Percentiles rank a stretch among this genome's conserved stretches.
Conservation (phyloP, 2,113 vertebrate genomes). For the Notothenia coriiceps region DNA sequence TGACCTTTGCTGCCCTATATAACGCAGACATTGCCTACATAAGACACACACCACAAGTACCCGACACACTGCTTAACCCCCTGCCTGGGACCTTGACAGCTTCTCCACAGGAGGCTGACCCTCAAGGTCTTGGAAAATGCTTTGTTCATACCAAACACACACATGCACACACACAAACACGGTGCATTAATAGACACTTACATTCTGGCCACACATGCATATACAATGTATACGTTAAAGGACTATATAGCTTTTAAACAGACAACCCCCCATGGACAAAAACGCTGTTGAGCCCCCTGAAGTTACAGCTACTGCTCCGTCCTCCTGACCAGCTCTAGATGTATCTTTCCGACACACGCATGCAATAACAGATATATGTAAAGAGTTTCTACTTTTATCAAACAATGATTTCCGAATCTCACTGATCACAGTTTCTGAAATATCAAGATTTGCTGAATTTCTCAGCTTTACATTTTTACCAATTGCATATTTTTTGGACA, state of each 20-base stretch:
- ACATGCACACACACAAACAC: not conserved
- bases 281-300: constrained; percentile 50
- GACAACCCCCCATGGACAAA: constrained; percentile 65
- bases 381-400: too few relatives aligned
- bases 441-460: not conserved
- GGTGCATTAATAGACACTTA: constrained; percentile 51
- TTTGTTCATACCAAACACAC: constrained; percentile 70
- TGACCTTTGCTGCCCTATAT: constrained; percentile 65
- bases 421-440: too few relatives aligned
- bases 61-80: constrained; percentile 78
- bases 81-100: constrained; percentile 79
- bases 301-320: constrained; percentile 60
- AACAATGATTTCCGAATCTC: too few relatives aligned
- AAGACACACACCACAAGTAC: constrained; percentile 62
- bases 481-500: not conserved
- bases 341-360: constrained; percentile 26
- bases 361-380: not conserved
- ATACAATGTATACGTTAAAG: constrained; percentile 31
- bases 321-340: constrained; percentile 26
- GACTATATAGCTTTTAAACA: constrained; percentile 65
- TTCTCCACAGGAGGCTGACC: constrained; percentile 77
- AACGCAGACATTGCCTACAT: constrained; percentile 61
- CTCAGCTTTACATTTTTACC: not conserved
- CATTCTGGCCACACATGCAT: constrained; percentile 19
- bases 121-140: constrained; percentile 68